Evolutionary conservation across 2,888 invertebrate genomes (phyloP), one percentile per base, ranked within the genome.

Genomic region (Amphipoea lucens): DNA sequence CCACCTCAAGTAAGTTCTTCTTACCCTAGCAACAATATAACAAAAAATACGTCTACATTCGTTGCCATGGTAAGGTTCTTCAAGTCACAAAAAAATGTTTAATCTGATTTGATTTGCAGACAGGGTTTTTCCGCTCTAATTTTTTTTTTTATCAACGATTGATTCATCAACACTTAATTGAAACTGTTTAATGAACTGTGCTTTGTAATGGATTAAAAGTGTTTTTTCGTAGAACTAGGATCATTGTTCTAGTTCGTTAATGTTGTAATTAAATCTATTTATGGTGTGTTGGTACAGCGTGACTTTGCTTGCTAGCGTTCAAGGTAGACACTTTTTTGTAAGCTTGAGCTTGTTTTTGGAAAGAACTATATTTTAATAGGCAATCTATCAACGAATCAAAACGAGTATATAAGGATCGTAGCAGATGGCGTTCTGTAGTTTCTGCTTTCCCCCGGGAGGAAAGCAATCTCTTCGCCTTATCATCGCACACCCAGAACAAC

Each of bases 151-250:
- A n/a, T 12, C 2, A 9, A 9, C 6, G 0, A 81, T 81, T 78
- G 67, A 65, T 71, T 78, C 74, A 74, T 84, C 63, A 78, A 54
- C 62, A 42, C 51, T 45, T 69, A 63, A 62, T 81, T 72, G 60
- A 78, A 71, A 65, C 42, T 77, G 62, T 74, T 45, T 54, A 63
- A 4, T 80, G 51, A 69, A 54, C 40, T 65, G 62, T 70, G 70
- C 23, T 62, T 57, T 48, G n/a, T 67, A 72, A 69, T 69, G 6
- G 6, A 12, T n/a, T 23, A 20, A 45, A 76, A 12, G 0, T 1
- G 48, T 82, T 63, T 75, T 75, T 42, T 60, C 11, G 6, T 62
- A 12, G 17, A 75, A 48, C 40, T 45, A 23, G 12, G 36, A 36
- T 74, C 12, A 66, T 66, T 60, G 36, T 81, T 67, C 60, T 54